Conservation (phyloP, 2,797 vertebrate genomes). For the Xiphorhynchus erythropygius region DNA sequence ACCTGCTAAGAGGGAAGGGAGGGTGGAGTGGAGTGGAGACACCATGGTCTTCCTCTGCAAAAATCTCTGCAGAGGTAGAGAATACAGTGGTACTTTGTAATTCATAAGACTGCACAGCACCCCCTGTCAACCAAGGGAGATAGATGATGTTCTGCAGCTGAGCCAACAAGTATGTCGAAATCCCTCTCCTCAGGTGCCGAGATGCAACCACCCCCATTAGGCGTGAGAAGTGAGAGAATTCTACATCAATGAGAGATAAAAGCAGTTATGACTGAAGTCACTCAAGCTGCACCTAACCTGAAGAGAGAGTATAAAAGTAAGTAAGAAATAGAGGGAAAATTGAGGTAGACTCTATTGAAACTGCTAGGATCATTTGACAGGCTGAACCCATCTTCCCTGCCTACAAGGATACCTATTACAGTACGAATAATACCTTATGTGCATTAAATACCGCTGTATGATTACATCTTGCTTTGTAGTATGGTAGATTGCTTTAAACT, state of each 20-base stretch:
- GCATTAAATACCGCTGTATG: background rate
- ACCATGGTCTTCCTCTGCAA: background rate
- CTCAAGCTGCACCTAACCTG: background rate
- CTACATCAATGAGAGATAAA: background rate
- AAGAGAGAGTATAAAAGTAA: background rate
- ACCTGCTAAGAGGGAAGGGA: background rate
- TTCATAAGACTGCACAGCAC: background rate
- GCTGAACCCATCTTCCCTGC: background rate
- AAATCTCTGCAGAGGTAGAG: background rate
- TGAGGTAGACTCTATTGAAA: background rate
- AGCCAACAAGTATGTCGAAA: background rate
- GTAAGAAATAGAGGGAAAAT: background rate
- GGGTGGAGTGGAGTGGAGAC: background rate
- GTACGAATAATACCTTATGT: background rate
- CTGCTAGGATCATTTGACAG: background rate
- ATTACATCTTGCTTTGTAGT: background rate
- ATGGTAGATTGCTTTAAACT: background rate
- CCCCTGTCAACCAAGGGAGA: background rate
- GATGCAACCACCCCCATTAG: background rate
- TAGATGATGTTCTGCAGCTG: background rate
- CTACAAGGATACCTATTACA: background rate
- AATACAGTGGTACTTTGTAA: background rate
- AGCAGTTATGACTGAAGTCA: background rate
- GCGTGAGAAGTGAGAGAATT: background rate
- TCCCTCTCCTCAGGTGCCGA: background rate